phyloP scores from a whole-genome alignment of 2,888 invertebrate genomes.

The Melieria omissa region DNA sequence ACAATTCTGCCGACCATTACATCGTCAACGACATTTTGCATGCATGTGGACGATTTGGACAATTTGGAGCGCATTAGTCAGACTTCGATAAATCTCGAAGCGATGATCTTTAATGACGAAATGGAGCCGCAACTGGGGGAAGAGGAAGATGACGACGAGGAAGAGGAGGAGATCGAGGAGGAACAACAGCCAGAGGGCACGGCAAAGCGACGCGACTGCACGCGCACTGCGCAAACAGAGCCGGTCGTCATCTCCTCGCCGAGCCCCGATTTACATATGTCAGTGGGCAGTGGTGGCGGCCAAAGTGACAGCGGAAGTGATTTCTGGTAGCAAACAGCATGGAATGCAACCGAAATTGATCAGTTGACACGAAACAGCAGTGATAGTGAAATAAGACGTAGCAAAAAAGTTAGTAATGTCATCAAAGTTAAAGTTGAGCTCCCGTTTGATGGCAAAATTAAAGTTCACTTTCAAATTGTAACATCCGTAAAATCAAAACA shows the following conservation, averaged over 20 bases:
- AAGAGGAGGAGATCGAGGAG: slow-evolving; percentile 17
- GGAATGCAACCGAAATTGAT: not conserved
- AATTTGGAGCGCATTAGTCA: slow-evolving; percentile 17
- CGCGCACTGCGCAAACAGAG: slow-evolving; percentile 1
- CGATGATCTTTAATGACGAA: slow-evolving; percentile 17
- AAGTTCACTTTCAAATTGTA: not conserved
- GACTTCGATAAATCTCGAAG: slow-evolving; percentile 12
- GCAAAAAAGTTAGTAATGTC: not conserved
- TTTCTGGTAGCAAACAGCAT: slow-evolving; percentile 40
- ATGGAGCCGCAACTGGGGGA: slow-evolving; percentile 16
- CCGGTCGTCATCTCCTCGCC: slow-evolving; percentile 30
- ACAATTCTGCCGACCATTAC: not conserved
- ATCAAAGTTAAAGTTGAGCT: not conserved
- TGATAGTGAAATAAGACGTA: too few species aligned
- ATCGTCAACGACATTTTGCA: slow-evolving; percentile 21
- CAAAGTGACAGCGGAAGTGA: slow-evolving; percentile 44
- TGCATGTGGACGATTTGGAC: slow-evolving; percentile 8
- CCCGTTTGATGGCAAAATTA: not conserved
- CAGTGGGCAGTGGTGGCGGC: slow-evolving; percentile 27
- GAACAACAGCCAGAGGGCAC: slow-evolving; percentile 13
- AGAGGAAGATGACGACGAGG: slow-evolving; percentile 18
- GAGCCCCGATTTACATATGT: slow-evolving; percentile 35
- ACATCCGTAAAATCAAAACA: not conserved
- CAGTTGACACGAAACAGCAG: not conserved
- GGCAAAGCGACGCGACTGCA: not conserved